These are phyloP conservation scores for Nesidiocoris tenuis DNA, from an alignment of 2,888 invertebrate species.

Conservation along the genomic window DNA sequence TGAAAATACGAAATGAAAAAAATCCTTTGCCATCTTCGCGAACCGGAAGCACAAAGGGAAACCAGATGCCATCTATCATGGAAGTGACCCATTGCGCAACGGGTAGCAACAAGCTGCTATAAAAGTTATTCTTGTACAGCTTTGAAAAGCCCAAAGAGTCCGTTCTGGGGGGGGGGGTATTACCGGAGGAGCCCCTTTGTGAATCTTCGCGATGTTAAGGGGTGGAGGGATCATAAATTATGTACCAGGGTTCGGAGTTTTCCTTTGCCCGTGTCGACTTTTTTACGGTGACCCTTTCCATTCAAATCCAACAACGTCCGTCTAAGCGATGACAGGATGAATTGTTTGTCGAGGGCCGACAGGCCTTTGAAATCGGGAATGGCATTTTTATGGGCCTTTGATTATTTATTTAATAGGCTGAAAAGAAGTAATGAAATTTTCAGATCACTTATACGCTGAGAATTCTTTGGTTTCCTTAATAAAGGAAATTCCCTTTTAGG, in stretches of 20 bases:
- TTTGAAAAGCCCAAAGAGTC: not conserved
- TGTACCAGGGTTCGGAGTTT: not conserved
- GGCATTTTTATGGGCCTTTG: not conserved
- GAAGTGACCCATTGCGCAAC: not conserved
- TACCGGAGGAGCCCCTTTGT: no score
- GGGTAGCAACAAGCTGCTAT: slow-evolving; percentile 27
- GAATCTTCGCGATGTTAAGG: slow-evolving; percentile 22
- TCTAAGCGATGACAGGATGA: slow-evolving; percentile 7
- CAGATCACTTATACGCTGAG: no score
- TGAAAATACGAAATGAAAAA: no score
- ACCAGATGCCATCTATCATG: not conserved
- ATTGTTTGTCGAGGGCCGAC: slow-evolving; percentile 16
- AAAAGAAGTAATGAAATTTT: no score
- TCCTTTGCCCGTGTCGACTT: slow-evolving; percentile 4
- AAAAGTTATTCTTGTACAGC: slow-evolving; percentile 23
- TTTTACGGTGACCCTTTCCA: not conserved
- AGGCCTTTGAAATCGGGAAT: slow-evolving; percentile 1
- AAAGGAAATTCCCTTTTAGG: no score
- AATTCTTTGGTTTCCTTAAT: no score
- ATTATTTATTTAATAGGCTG: no score
- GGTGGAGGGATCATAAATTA: slow-evolving; percentile 26
- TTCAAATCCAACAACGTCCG: not conserved
- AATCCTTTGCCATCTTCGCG: not conserved
- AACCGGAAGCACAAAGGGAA: not conserved
- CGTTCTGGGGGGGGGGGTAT: not conserved